Evolutionary conservation across 2,888 invertebrate genomes (phyloP), one percentile per base, ranked within the genome.

Genomic region (Operophtera brumata): DNA sequence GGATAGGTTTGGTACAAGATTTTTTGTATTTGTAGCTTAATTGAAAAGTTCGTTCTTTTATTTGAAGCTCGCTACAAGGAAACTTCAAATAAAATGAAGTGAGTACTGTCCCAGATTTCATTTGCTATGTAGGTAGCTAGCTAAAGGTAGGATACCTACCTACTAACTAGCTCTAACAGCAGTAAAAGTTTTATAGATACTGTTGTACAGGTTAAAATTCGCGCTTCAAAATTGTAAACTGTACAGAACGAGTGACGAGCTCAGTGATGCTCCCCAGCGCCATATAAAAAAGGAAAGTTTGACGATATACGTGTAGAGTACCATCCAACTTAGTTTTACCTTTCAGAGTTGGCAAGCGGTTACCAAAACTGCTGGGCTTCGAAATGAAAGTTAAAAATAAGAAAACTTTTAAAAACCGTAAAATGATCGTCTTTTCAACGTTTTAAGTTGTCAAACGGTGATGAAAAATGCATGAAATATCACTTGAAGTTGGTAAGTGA

Each of bases 371-470:
- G 32, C 40, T 14, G n/a, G 13, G 42, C 30, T 52, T 48, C 53
- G 11, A 53, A 41, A 53, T 54, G 44, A 54, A 36, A 50, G 44
- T 54, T 30, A 41, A 57, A 54, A 34, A 36, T 32, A 34, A 13
- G 40, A 40, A 47, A 39, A 54, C 47, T 44, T 50, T 40, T 8
- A 14, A 37, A 42, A 37, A 42, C 28, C 43, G 20, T 26, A 46
- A 41, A 58, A 47, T 37, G 52, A 44, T 35, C 32, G 36, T 41
- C 30, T 40, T 40, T 47, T 11, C 6, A 35, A 34, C n/a, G 45
- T 40, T 40, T 51, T 26, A 40, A 40, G 41, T 28, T 41, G 36
- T 41, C 26, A 52, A 52, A 46, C 28, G 14, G 42, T 14, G 36
- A 43, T 41, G 41, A 8, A 14, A 44, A 50, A 50, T 50, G 50